These are phyloP conservation scores for Proteles cristata DNA, from an alignment of 2,113 vertebrate species.

Conservation along the genomic window DNA sequence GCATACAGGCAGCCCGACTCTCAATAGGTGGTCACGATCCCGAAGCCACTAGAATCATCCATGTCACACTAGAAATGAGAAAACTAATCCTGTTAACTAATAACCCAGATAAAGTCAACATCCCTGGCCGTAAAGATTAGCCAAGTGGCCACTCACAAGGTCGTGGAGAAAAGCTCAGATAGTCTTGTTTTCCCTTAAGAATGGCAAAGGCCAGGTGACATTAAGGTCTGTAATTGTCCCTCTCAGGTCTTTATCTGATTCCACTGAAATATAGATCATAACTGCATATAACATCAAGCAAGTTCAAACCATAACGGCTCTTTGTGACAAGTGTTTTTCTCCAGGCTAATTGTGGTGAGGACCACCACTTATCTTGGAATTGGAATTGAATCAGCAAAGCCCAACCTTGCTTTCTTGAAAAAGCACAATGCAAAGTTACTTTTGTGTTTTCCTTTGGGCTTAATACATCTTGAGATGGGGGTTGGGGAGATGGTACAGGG, in stretches of 20 bases:
- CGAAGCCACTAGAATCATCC: background rate
- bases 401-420: background rate
- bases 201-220: background rate
- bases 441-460: background rate
- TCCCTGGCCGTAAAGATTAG: background rate
- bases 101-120: background rate
- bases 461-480: background rate
- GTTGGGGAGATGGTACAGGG: background rate
- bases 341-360: background rate
- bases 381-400: background rate
- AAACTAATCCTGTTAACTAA: background rate
- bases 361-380: background rate
- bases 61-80: background rate
- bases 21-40: background rate
- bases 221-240: background rate
- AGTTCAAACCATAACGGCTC: background rate
- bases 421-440: background rate
- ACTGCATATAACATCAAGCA: background rate
- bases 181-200: background rate
- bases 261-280: background rate
- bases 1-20: background rate
- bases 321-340: background rate
- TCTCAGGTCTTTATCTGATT: background rate
- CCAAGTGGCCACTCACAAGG: background rate
- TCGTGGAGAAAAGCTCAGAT: background rate